Evolutionary conservation across 2,888 invertebrate species (phyloP).

Genomic region (Drosophila niveifrons): DNA sequence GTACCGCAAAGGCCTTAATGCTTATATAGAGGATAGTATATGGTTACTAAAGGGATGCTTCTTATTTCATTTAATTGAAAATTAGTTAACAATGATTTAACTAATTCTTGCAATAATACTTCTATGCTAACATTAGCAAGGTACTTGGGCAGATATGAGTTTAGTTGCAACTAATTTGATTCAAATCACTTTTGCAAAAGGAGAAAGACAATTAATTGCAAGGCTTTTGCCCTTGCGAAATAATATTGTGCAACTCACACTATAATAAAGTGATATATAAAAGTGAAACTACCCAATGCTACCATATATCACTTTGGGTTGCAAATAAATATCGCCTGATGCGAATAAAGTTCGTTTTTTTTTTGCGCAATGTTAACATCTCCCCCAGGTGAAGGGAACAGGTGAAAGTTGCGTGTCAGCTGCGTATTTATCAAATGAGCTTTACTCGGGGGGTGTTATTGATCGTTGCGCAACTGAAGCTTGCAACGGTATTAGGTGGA

Average conservation of each 20-base stretch:
- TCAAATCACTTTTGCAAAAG: no score
- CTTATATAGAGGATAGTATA: no score
- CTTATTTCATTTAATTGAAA: no score
- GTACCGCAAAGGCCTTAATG: no score
- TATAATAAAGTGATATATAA: background rate
- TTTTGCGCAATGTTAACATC: background rate
- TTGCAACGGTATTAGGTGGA: slow-evolving; percentile 12
- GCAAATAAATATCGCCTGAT: slow-evolving; percentile 4
- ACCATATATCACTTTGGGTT: background rate
- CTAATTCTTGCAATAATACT: no score
- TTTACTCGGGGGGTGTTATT: slow-evolving; percentile 50
- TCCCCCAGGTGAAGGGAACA: slow-evolving; percentile 10
- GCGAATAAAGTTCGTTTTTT: background rate
- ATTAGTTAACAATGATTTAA: no score
- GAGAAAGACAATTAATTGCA: background rate
- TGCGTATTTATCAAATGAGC: slow-evolving; percentile 63
- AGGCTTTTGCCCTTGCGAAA: background rate
- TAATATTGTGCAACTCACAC: background rate
- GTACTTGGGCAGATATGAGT: no score
- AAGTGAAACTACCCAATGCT: background rate
- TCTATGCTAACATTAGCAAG: no score
- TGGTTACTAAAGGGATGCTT: no score
- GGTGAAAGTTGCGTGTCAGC: slow-evolving; percentile 62
- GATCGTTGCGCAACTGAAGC: slow-evolving; percentile 69
- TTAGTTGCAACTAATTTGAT: no score